Evolutionary conservation across 2,113 vertebrate genomes (phyloP), one percentile per base, ranked within the genome.

Genomic region (Rana temporaria): DNA sequence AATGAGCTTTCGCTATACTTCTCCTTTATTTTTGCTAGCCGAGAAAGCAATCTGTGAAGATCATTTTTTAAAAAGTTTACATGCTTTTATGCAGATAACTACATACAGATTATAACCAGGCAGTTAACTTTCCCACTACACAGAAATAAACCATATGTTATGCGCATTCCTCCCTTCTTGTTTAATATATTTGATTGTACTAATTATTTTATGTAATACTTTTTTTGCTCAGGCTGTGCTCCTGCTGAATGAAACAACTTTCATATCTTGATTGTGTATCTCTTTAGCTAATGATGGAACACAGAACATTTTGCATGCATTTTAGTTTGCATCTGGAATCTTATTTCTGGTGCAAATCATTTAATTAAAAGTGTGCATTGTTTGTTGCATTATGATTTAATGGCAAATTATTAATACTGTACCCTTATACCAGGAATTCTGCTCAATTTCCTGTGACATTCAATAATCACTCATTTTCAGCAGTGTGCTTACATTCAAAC

Each of bases 141-240:
- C 48, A 24, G 68, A 81, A n/a, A 48, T 62, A n/a, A 63, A 74
- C 42, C 79, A 82, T 73, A 65, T 73, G 60, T n/a, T 74, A 18
- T n/a, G 14, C 18, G 19, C 38, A 65, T 63, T 63, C 22, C 26
- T 15, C 53, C 62, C 9, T 56, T 72, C 79, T 81, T 73, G 79
- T 81, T 81, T 65, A 65, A 70, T 81, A 62, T 81, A 81, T 81
- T 81, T 81, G 57, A 81, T 73, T 73, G 69, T 48, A 20, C 69
- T 81, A 72, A 81, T 81, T 81, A 81, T 81, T 81, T 72, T 73
- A 63, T 59, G 59, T 73, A 73, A 81, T 65, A 65, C 59, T 53
- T 82, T 30, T 59, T 73, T 82, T 73, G 69, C 79, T 34, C 60
- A 82, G 79, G 24, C 59, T 72, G 79, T 64, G 68, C 59, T 65